These are phyloP conservation scores for Brachyhypopomus occidentalis DNA, from an alignment of 2,113 vertebrate genomes.

Conservation along the genomic window DNA sequence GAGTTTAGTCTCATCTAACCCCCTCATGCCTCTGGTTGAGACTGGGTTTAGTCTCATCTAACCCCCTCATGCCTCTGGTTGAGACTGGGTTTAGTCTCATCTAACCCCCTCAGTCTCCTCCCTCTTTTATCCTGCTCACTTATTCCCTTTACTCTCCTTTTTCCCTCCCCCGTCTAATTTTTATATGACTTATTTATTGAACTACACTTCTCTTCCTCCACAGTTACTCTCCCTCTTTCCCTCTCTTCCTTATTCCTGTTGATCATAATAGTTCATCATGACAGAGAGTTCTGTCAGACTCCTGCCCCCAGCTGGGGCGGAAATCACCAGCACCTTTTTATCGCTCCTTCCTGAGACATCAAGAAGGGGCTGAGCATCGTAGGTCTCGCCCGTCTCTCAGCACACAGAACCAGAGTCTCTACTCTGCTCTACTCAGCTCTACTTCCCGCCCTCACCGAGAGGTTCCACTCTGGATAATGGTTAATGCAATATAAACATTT, in stretches of 20 bases:
- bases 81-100: too few species aligned
- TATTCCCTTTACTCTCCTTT: too few species aligned
- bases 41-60: too few species aligned
- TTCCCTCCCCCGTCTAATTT: too few species aligned
- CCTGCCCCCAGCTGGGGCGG: constrained; percentile 52
- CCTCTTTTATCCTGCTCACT: too few species aligned
- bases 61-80: too few species aligned
- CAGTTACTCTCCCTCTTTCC: background rate
- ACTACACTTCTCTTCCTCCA: background rate
- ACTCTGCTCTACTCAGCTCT: too few species aligned
- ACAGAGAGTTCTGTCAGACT: constrained; percentile 56
- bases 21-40: too few species aligned
- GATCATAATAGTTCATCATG: constrained; percentile 56
- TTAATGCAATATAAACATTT: background rate
- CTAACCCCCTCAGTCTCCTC: too few species aligned
- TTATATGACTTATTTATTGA: too few species aligned
- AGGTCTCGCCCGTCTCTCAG: constrained; percentile 28
- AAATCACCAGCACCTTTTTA: constrained; percentile 54
- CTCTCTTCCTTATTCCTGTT: constrained; percentile 15
- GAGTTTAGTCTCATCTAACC: too few species aligned
- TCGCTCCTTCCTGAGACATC: constrained; percentile 52
- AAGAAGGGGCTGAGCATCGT: constrained; percentile 1
- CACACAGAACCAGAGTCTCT: constrained; percentile 20
- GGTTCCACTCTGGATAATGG: constrained; percentile 11
- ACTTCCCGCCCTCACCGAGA: constrained; percentile 15